Conservation (phyloP, 2,888 invertebrate species). For the Drosophila diplacantha region DNA sequence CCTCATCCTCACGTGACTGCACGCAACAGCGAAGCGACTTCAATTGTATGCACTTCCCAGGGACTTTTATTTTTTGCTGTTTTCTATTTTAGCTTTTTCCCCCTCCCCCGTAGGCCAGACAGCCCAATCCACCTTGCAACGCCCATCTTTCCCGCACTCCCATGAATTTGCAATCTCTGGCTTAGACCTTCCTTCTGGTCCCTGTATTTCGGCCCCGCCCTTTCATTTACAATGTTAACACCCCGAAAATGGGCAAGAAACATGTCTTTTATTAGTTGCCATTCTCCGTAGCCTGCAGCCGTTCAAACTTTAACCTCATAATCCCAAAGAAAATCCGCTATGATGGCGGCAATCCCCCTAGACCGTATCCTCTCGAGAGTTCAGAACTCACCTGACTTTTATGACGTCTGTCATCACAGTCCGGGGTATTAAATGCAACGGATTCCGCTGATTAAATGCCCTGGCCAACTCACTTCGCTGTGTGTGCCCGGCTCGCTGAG, state of each 20-base stretch:
- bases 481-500: conserved; percentile 31
- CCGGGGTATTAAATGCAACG: conserved; percentile 33
- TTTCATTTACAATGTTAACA: conserved; percentile 34
- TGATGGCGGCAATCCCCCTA: conserved; percentile 2
- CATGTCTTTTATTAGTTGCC: conserved; percentile 14
- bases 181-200: conserved; percentile 8
- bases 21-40: conserved; percentile 35
- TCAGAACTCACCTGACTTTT: conserved; percentile 11
- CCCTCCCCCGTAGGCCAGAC: conserved; percentile 1
- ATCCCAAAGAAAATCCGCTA: conserved; percentile 22
- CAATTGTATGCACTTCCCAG: conserved; percentile 41
- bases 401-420: conserved; percentile 33
- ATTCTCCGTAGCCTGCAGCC: conserved; percentile 16
- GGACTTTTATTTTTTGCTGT: conserved; percentile 20
- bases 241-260: conserved; percentile 17
- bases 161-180: conserved; percentile 37
- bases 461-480: conserved; percentile 40
- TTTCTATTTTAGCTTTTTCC: conserved; percentile 27
- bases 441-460: conserved; percentile 39
- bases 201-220: conserved; percentile 4
- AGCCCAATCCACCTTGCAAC: conserved; percentile 24
- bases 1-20: conserved; percentile 42
- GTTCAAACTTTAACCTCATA: conserved; percentile 20
- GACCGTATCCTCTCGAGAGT: background rate
- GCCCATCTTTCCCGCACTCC: conserved; percentile 27